phyloP scores from a whole-genome alignment of 2,113 vertebrate genomes.

The Marcusenius ussheri region DNA sequence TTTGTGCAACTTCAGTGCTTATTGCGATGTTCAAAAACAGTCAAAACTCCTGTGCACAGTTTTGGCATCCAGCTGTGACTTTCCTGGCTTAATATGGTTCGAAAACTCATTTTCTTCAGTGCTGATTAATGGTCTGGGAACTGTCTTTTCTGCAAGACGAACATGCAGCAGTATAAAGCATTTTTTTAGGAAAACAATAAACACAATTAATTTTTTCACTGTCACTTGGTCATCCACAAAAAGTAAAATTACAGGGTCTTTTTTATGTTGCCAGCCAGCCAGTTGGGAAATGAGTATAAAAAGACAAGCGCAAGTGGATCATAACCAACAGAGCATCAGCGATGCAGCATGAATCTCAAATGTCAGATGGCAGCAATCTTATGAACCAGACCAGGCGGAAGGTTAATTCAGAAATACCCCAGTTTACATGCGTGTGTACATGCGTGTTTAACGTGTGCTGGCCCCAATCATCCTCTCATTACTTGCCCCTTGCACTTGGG shows the following conservation, averaged over 20 bases:
- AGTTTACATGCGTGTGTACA: neutral
- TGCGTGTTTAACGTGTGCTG: neutral
- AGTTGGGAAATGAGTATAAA: neutral
- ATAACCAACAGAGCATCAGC: neutral
- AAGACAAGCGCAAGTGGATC: neutral
- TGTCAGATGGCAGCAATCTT: neutral
- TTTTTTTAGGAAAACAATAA: neutral
- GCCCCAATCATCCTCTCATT: neutral
- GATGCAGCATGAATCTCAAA: neutral
- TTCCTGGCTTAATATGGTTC: neutral
- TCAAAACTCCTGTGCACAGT: neutral
- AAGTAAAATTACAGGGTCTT: neutral
- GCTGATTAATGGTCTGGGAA: neutral
- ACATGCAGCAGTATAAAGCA: neutral
- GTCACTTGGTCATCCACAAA: neutral
- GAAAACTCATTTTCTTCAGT: neutral
- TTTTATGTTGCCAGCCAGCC: neutral
- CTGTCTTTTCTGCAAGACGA: neutral
- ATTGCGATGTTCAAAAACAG: neutral
- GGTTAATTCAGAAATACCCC: neutral
- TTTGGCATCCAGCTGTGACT: neutral
- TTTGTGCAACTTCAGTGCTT: neutral
- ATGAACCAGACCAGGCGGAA: neutral
- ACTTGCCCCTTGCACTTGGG: neutral
- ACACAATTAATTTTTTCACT: neutral